Evolutionary conservation across 2,888 invertebrate genomes (phyloP), one percentile per base, ranked within the genome.

Genomic region (Thysanoteuthis rhombus): DNA sequence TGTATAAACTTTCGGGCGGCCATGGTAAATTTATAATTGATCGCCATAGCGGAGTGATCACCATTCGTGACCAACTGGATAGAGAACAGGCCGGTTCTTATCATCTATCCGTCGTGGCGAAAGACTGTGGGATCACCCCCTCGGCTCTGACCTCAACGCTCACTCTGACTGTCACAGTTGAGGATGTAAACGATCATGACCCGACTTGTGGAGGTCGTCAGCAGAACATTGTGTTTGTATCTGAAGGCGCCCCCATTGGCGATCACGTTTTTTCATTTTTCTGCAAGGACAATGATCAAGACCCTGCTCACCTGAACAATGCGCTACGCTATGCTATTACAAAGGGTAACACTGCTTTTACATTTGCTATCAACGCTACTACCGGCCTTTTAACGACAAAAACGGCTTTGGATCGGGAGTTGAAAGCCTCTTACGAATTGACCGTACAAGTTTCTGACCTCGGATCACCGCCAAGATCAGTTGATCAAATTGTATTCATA

Each of bases 131-230:
- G 4, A 25, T 45, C 16, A 42, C 19, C 90, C 94, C 94, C 0
- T 47, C 52, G 25, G 93, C 93, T 19, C 25, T 39, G 39, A 94
- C 94, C 10, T 95, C 95, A 89, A 94, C 94, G 28, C 95, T 95
- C 89, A 95, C 94, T 19, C 95, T 97, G 93, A 94, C 94, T 52
- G 95, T 97, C n/a, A 93, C 94, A 32, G 95, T 97, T 32, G 94
- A 94, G 8, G 97, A 97, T 94, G 96, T 96, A 94, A 97, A 97
- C 94, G 97, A 97, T 95, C 95, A 96, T 93, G 90, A 94, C 16
- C 97, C 97, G 25, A 32, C 92, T 5, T 94, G 90, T 47, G 16
- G 12, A 75, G 36, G 36, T 75, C 75, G 75, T 75, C 92, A 39
- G 19, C 92, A 45, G 32, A 2, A 92, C 32, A 40, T n/a, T 39